Conservation (phyloP, 2,113 vertebrate genomes). For the Actenoides lindsayi region DNA sequence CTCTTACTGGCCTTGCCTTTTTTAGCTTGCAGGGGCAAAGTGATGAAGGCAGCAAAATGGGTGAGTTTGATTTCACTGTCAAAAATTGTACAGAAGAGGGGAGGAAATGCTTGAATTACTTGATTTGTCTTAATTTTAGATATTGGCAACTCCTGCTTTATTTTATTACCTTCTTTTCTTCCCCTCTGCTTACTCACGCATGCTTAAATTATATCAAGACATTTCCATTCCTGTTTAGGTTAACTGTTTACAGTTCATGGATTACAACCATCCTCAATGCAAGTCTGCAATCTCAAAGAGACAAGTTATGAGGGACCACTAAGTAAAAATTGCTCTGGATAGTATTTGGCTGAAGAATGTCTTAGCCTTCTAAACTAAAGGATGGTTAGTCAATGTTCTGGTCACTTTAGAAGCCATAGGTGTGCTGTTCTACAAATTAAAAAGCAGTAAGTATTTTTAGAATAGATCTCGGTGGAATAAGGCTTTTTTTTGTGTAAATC, state of each 20-base stretch:
- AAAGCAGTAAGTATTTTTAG: slow-evolving; percentile 28
- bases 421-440: not conserved
- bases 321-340: not conserved
- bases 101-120: not conserved
- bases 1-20: not conserved
- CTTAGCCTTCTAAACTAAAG: not conserved
- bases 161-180: not conserved
- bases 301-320: not conserved
- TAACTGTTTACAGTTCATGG: not conserved
- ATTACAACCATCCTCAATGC: not conserved
- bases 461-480: not conserved
- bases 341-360: not conserved
- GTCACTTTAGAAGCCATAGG: not conserved
- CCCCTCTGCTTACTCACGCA: not conserved
- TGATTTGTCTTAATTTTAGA: not conserved
- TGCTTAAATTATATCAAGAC: not conserved
- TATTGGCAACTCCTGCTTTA: not conserved
- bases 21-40: not conserved
- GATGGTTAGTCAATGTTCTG: not conserved
- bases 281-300: not conserved
- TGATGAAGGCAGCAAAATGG: not conserved
- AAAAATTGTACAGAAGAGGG: not conserved
- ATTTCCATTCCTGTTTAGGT: not conserved
- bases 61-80: not conserved
- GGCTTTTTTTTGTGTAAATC: not conserved